A percentile compares a stretch with the other conserved stretches of the same genome.
Evolutionary conservation across 2,888 invertebrate species (phyloP).

Genomic region (Ischnura elegans): DNA sequence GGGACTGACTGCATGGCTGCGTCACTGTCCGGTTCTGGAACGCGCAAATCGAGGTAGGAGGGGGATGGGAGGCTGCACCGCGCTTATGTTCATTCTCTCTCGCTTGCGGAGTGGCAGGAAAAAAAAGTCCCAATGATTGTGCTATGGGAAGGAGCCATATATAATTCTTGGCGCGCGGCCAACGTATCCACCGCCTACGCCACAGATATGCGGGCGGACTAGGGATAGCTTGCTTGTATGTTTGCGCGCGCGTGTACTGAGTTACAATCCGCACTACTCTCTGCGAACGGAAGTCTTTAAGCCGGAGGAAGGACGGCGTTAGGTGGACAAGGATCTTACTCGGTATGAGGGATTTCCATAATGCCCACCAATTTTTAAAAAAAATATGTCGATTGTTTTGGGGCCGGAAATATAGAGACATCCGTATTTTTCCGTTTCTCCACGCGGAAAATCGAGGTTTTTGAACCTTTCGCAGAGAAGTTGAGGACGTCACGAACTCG

Average conservation of each 20-base stretch:
- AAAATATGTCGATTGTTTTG: too few relatives aligned
- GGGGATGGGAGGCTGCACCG: neutral
- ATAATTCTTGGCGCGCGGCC: constrained; percentile 2
- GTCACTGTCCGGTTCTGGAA: neutral
- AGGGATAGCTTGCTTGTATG: neutral
- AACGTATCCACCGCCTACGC: constrained; percentile 15
- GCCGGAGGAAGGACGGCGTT: neutral
- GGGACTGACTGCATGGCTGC: too few relatives aligned
- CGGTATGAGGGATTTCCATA: too few relatives aligned
- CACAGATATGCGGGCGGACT: neutral
- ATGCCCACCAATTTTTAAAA: too few relatives aligned
- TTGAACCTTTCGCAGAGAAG: too few relatives aligned
- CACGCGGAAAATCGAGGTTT: too few relatives aligned
- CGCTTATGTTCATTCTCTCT: neutral
- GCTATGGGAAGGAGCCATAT: neutral
- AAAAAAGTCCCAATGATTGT: constrained; percentile 3
- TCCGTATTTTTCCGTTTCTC: too few relatives aligned
- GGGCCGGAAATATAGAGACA: too few relatives aligned
- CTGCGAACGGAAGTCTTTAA: neutral
- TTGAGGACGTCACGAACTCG: too few relatives aligned
- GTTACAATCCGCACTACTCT: neutral
- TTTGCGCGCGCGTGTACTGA: too few relatives aligned
- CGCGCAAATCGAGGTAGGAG: neutral
- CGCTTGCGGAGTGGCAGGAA: neutral
- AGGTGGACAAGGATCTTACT: too few relatives aligned